Base-by-base conservation (phyloP, 2,888 invertebrate genomes). In the Phymatocera aterrima region DNA sequence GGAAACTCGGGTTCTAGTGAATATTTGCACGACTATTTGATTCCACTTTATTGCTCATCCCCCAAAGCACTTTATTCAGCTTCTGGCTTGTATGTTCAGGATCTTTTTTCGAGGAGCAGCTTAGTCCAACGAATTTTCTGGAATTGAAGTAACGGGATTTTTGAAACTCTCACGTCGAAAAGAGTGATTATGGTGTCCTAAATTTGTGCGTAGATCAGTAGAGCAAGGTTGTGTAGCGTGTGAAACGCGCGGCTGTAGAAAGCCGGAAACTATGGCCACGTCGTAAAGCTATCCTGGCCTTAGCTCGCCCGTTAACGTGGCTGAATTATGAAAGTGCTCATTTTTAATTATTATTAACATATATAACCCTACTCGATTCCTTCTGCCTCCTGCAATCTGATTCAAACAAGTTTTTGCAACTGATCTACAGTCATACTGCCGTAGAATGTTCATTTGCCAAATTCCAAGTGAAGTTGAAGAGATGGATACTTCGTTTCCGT, bases 261-360 rank as follows among this genome's bases (percentile, higher is more conserved):
- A 83, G 77, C 81, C 68, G 31, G 78, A 82, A 82, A 80, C 82
- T 79, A 79, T 83, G 83, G 84, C 82, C 82, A 81, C 84, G 78
- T 81, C 79, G 75, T 78, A 74, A 75, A 78, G 34, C 15, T 28
- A 31, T 51, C 46, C 78, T 61, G 60, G 83, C 79, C 82, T 78
- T 82, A 81, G 82, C 81, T 83, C 80, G 80, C 72, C 77, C 77
- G 77, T 79, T 46, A 74, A 79, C 72, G 18, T n/a, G 24, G n/a
- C 60, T 65, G 24, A 46, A 77, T 78, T 77, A 70, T 57, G 77
- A 79, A 68, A 79, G 81, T 80, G 77, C 81, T 80, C 80, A 79
- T 83, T 82, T 85, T 86, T 85, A 86, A 86, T 86, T 84, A 86
- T 85, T 85, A 83, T 83, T 83, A 83, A 85, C 81, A 83, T n/a